These are phyloP conservation scores for Hyposoter dolosus DNA, from an alignment of 2,888 invertebrate species.

Conservation along the genomic window DNA sequence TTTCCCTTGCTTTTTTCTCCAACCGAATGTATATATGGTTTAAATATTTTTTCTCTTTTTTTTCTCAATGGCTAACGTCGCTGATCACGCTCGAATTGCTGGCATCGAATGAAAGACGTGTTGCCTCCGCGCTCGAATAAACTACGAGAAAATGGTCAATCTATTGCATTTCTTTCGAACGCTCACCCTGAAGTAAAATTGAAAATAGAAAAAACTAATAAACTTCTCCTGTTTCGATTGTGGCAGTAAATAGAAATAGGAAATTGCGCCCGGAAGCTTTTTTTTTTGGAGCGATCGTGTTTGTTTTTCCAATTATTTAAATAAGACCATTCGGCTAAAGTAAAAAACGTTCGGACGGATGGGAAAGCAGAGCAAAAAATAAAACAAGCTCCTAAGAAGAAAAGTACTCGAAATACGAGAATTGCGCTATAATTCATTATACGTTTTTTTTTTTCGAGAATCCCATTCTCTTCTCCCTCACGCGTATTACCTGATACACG, in stretches of 20 bases:
- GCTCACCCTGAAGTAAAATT: conserved; percentile 6
- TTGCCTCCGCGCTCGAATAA: conserved; percentile 36
- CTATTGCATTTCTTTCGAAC: conserved; percentile 53
- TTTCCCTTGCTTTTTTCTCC: conserved; percentile 16
- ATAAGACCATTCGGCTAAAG: conserved; percentile 45
- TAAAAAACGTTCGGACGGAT: conserved; percentile 25
- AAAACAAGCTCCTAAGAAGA: conserved; percentile 3
- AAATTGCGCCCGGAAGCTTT: conserved; percentile 41
- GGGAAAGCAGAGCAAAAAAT: conserved; percentile 53
- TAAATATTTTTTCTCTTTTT: conserved; percentile 45
- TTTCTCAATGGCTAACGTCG: conserved; percentile 42
- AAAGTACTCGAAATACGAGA: conserved; percentile 31
- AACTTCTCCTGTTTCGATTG: conserved; percentile 49
- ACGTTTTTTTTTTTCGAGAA: conserved; percentile 26
- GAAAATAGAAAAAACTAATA: neutral
- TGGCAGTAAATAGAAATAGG: conserved; percentile 62
- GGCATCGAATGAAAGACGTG: conserved; percentile 39
- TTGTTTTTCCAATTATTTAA: conserved; percentile 64
- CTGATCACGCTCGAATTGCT: conserved; percentile 53
- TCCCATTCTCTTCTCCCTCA: conserved; percentile 50
- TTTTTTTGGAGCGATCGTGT: conserved; percentile 49
- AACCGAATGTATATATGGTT: conserved; percentile 28
- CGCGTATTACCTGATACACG: conserved; percentile 61
- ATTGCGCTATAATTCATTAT: conserved; percentile 41
- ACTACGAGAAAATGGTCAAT: conserved; percentile 55